Evolutionary conservation across 2,797 vertebrate species (phyloP), one percentile per base, ranked within the genome.

Genomic region (Sebastes nivosus): DNA sequence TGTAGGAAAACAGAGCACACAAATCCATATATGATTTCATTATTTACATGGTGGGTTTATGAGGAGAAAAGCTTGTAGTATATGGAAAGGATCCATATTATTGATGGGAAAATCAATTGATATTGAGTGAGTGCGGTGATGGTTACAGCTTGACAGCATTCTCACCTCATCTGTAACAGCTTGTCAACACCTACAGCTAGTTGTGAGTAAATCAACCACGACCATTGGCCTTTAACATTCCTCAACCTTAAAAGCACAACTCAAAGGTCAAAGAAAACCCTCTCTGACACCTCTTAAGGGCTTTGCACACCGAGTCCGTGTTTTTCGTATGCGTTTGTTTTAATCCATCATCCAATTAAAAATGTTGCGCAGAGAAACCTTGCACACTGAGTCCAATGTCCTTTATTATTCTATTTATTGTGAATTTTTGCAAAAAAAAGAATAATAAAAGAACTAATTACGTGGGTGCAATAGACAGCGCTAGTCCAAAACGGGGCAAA

Each of bases 21-120:
- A 52, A 65, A 69, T 30, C 64, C 12, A 80, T 32, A 4, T 67
- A 34, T 72, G 22, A 75, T 72, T 81, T 78, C 9, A 75, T 69
- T 70, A 54, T 79, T 78, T 64, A 67, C 29, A 71, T 70, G 10
- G 25, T 69, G 36, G 25, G 8, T 75, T 82, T 64, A 72, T 38
- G 67, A 54, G 20, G 29, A 78, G 20, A 72, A 72, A 58, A 38
- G 25, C 29, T 42, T 72, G 13, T 60, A 4, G 3, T 25, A 22
- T 30, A 61, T 66, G 27, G 18, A 75, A 72, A 50, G 29, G 10
- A 57, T 79, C 50, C 34, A 74, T 75, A 72, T 29, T 22, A 72
- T 65, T 63, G 24, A 82, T 75, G 16, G 68, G 10, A 65, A 75
- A 78, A 83, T 69, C 25, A 61, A 72, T 55, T 29, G n/a, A 65